A percentile compares a stretch with the other conserved stretches of the same genome.
Conservation (phyloP, 2,113 vertebrate genomes). For the Camelus bactrianus region DNA sequence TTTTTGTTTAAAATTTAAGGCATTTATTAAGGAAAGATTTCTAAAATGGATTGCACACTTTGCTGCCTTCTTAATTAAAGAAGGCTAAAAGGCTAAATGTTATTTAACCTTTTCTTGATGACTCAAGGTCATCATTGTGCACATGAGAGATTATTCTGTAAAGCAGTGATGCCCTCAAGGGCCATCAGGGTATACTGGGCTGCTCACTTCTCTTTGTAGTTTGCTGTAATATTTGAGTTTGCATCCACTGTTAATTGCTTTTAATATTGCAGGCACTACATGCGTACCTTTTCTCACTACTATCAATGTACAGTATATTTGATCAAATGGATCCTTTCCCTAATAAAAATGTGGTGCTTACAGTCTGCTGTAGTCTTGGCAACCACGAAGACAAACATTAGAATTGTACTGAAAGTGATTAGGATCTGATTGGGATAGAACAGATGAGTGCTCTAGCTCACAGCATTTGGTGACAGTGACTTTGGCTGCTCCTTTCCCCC, state of each 20-base stretch:
- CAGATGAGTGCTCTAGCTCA: neutral
- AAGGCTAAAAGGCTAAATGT: neutral
- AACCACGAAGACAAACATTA: neutral
- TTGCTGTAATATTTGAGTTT: slow-evolving; percentile 41
- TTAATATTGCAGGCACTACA: neutral
- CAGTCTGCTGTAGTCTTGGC: neutral
- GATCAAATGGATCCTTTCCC: neutral
- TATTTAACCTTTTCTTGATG: slow-evolving; percentile 62
- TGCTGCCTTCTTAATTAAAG: slow-evolving; percentile 52
- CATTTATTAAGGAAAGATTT: slow-evolving; percentile 58
- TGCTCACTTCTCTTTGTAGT: neutral
- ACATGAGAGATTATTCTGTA: slow-evolving; percentile 19
- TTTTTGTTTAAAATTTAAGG: slow-evolving; percentile 44
- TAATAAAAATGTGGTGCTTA: slow-evolving; percentile 3
- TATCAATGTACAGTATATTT: neutral
- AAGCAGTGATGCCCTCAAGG: neutral
- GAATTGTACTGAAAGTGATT: neutral
- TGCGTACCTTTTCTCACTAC: neutral
- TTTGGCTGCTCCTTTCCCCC: neutral
- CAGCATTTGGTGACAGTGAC: neutral
- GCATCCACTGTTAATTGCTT: neutral
- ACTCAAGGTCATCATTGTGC: slow-evolving; percentile 13
- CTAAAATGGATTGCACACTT: slow-evolving; percentile 48
- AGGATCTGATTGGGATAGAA: neutral
- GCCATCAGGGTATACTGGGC: neutral